Conservation (phyloP, 2,888 invertebrate species). For the Hedychridium roseum region DNA sequence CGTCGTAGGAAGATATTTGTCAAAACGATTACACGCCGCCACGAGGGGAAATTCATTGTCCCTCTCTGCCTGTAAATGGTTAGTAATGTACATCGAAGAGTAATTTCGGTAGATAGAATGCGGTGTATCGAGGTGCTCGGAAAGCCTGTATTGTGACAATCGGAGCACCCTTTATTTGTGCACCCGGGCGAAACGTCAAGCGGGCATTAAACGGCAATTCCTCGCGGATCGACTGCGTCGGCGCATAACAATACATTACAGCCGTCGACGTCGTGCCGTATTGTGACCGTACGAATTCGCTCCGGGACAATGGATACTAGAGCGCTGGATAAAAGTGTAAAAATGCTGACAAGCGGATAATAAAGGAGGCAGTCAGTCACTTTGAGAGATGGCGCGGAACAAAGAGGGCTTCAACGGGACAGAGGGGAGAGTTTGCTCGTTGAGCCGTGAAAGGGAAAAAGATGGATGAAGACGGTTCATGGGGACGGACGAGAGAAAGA, state of each 20-base stretch:
- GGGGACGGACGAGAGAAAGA: constrained; percentile 57
- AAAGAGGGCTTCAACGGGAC: constrained; percentile 44
- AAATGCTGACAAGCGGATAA: constrained; percentile 65
- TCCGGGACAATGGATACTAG: constrained; percentile 46
- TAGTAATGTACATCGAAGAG: too few species aligned
- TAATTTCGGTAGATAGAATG: too few species aligned
- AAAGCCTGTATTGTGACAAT: too few species aligned
- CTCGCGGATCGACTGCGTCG: constrained; percentile 5
- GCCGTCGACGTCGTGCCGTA: constrained; percentile 29
- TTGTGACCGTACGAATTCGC: constrained; percentile 43
- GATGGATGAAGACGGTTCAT: constrained; percentile 63
- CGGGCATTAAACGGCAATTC: constrained; percentile 25
- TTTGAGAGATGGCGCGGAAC: constrained; percentile 63
- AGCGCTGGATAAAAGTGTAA: constrained; percentile 61
- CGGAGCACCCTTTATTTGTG: too few species aligned
- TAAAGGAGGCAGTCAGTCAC: constrained; percentile 64
- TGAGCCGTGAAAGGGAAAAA: constrained; percentile 63
- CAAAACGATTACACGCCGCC: too few species aligned
- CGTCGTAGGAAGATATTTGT: too few species aligned
- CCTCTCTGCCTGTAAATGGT: too few species aligned
- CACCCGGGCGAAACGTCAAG: too few species aligned
- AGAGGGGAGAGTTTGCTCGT: constrained; percentile 43
- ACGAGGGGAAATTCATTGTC: too few species aligned
- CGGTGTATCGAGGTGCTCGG: too few species aligned
- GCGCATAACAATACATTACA: constrained; percentile 14